Evolutionary conservation across 2,797 vertebrate genomes (phyloP).

Genomic region (Sebastes ruberrimus): DNA sequence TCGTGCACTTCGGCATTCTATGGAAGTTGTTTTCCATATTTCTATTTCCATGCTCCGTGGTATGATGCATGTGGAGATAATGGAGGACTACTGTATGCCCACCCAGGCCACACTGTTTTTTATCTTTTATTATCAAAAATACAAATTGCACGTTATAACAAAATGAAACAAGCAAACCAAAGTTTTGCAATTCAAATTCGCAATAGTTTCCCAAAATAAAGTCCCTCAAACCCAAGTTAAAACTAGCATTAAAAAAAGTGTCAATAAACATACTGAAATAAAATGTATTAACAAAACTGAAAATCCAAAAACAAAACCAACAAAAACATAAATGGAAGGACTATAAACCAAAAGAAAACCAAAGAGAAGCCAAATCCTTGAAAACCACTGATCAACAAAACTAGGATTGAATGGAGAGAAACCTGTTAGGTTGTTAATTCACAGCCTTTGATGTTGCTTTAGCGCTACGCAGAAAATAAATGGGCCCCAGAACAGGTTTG

Average conservation of each 20-base stretch:
- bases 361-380: neutral
- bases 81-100: neutral
- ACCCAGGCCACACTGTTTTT: neutral
- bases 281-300: neutral
- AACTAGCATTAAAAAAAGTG: neutral
- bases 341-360: neutral
- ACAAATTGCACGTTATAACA: neutral
- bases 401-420: neutral
- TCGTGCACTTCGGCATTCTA: neutral
- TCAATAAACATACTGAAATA: neutral
- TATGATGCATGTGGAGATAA: neutral
- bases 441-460: neutral
- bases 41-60: neutral
- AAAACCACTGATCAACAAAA: neutral
- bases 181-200: neutral
- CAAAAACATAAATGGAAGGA: neutral
- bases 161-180: too few relatives aligned
- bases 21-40: neutral
- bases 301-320: neutral
- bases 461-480: neutral
- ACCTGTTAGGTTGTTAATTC: neutral
- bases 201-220: neutral
- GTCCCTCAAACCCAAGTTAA: neutral
- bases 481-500: slow-evolving; percentile 1
- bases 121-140: neutral